phyloP scores from a whole-genome alignment of 2,888 invertebrate species.

The Plebejus anna region DNA sequence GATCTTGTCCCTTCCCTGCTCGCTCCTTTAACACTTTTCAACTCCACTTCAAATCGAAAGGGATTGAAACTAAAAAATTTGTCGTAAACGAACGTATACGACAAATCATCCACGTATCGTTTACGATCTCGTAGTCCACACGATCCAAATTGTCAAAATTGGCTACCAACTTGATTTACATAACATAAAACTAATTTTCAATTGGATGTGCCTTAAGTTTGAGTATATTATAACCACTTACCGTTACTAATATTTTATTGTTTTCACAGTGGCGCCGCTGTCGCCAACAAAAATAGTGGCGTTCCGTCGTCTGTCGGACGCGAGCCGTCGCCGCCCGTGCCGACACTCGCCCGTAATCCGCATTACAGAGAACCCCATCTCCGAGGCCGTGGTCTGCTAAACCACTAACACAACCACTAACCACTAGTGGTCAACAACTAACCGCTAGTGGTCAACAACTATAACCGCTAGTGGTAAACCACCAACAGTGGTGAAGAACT shows the following conservation, averaged over 20 bases:
- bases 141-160: background rate
- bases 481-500: background rate
- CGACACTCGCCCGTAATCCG: slow-evolving; percentile 83
- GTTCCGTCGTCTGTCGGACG: slow-evolving; percentile 81
- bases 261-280: slow-evolving; percentile 82
- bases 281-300: slow-evolving; percentile 85
- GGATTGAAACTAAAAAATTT: background rate
- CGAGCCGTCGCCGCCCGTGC: slow-evolving; percentile 65
- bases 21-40: background rate
- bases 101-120: background rate
- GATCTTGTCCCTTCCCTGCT: background rate
- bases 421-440: background rate
- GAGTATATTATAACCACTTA: background rate
- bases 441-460: background rate
- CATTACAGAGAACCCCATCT: slow-evolving; percentile 89
- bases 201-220: too few relatives aligned
- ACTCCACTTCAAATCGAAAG: background rate
- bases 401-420: slow-evolving; percentile 34
- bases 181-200: background rate
- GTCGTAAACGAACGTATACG: background rate
- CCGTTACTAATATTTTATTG: slow-evolving; percentile 1
- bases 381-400: slow-evolving; percentile 87
- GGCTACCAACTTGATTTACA: background rate
- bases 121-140: background rate
- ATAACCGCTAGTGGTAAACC: background rate